phyloP scores from a whole-genome alignment of 2,797 vertebrate genomes.

The Varecia variegata region DNA sequence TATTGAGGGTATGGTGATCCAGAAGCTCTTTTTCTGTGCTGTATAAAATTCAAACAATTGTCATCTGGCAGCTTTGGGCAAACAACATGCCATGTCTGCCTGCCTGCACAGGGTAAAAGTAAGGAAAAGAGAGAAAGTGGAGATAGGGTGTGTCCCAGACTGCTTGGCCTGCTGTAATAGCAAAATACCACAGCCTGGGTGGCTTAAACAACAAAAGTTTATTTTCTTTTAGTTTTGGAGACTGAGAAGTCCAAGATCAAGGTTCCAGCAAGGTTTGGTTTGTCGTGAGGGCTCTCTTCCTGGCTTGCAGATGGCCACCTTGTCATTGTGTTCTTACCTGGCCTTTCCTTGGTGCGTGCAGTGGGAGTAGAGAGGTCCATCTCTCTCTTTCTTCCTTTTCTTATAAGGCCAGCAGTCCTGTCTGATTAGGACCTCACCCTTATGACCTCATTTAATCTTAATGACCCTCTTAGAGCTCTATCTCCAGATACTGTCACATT shows the following conservation, averaged over 20 bases:
- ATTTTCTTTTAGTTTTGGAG: background rate
- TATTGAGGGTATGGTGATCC: background rate
- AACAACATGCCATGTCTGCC: background rate
- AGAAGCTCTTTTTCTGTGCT: background rate
- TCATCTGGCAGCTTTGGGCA: background rate
- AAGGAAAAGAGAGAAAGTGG: background rate
- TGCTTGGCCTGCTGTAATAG: background rate
- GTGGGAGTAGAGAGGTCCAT: background rate
- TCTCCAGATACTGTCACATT: background rate
- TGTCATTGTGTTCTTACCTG: background rate
- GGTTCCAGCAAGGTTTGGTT: background rate
- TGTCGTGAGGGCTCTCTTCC: background rate
- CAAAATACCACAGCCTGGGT: background rate
- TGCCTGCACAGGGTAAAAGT: background rate
- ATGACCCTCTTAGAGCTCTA: background rate
- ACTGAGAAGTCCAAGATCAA: background rate
- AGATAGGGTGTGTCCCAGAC: background rate
- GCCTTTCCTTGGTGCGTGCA: background rate
- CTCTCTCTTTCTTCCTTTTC: background rate
- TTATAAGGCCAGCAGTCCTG: background rate
- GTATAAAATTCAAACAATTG: background rate
- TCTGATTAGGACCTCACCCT: background rate
- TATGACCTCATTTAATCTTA: background rate
- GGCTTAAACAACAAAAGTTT: background rate
- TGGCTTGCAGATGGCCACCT: background rate